Evolutionary conservation across 2,113 vertebrate genomes (phyloP).

Genomic region (Meriones unguiculatus): DNA sequence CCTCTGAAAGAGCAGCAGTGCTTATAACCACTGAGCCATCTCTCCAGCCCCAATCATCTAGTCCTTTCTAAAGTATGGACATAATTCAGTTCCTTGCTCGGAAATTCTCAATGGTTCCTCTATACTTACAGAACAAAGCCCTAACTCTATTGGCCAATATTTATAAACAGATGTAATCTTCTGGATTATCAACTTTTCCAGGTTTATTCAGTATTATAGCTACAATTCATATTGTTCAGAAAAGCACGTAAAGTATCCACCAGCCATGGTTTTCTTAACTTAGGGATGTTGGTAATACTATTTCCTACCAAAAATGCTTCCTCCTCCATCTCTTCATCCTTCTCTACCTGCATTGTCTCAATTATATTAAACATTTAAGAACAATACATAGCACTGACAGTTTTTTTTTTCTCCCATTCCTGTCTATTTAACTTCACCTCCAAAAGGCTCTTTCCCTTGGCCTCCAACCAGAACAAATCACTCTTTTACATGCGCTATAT

Average conservation of each 20-base stretch:
- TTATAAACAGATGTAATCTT: conserved; percentile 13
- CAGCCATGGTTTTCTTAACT: conserved; percentile 4
- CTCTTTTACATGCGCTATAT: background rate
- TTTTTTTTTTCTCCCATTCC: conserved; percentile 17
- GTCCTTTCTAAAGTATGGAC: conserved; percentile 12
- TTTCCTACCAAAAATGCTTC: conserved; percentile 30
- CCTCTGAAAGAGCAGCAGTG: background rate
- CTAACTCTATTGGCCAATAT: background rate
- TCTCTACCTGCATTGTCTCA: background rate
- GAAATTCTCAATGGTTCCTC: conserved; percentile 58
- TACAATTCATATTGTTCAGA: background rate
- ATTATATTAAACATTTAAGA: background rate
- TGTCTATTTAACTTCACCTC: background rate
- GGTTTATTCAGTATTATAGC: background rate
- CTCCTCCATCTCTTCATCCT: background rate
- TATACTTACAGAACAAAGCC: conserved; percentile 35
- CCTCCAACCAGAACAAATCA: background rate
- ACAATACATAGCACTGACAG: background rate
- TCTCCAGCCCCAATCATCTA: background rate
- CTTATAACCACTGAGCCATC: background rate
- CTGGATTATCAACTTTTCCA: conserved; percentile 9
- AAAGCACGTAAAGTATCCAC: background rate
- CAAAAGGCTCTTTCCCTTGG: too few relatives aligned
- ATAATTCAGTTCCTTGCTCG: conserved; percentile 62
- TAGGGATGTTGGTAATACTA: background rate